Percentiles rank a stretch among this genome's conserved stretches.
Conservation (phyloP, 2,797 vertebrate genomes). For the Molossus molossus region DNA sequence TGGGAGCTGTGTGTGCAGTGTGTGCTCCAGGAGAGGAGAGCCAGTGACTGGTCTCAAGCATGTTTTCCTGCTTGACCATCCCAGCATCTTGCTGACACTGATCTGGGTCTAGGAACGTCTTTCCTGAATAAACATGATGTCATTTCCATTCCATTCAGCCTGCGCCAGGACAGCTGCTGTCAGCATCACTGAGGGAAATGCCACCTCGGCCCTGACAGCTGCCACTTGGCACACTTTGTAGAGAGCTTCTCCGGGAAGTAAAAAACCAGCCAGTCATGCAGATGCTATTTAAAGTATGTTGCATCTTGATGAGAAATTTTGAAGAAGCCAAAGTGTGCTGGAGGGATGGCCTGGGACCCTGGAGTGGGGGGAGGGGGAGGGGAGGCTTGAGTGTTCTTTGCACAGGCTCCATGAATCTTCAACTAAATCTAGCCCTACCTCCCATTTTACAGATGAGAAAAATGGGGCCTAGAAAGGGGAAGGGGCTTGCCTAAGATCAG, state of each 20-base stretch:
- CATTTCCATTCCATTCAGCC: conserved; percentile 96
- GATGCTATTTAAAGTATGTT: conserved; percentile 93
- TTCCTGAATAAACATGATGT: conserved; percentile 98
- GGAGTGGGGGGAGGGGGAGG: not conserved
- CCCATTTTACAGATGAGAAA: conserved; percentile 76
- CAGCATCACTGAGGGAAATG: conserved; percentile 96
- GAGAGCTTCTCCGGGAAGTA: conserved; percentile 89
- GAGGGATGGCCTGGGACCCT: conserved; percentile 74
- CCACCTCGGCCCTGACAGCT: conserved; percentile 97
- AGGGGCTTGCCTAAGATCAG: not conserved
- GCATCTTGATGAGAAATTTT: conserved; percentile 89
- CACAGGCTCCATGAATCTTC: not conserved
- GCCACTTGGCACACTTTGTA: conserved; percentile 94
- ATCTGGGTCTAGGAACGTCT: conserved; percentile 95
- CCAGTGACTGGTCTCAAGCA: conserved; percentile 91
- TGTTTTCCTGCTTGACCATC: conserved; percentile 93
- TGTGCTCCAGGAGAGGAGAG: conserved; percentile 93
- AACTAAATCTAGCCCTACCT: not conserved
- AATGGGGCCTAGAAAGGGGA: conserved; percentile 20
- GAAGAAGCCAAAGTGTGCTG: conserved; percentile 83
- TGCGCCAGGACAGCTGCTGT: conserved; percentile 97
- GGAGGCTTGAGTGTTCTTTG: not conserved
- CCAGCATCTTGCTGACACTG: conserved; percentile 96
- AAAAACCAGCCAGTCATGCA: conserved; percentile 91
- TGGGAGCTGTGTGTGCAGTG: conserved; percentile 81